A percentile compares a stretch with the other conserved stretches of the same genome.
These are phyloP conservation scores for Polydrusus tereticollis DNA, from an alignment of 2,888 invertebrate genomes.

Conservation along the genomic window DNA sequence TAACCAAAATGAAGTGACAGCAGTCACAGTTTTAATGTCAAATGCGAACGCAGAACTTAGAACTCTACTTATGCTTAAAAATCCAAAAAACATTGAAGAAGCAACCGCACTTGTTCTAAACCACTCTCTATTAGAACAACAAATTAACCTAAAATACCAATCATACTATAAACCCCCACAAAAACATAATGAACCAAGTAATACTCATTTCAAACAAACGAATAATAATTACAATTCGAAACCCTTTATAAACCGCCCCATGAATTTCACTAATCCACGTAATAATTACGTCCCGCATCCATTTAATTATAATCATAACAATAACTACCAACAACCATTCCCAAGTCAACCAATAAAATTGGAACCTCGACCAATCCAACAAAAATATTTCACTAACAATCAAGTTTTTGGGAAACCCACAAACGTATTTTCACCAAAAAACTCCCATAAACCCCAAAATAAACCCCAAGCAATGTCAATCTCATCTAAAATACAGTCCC, in stretches of 20 bases:
- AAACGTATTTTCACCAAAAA: slow-evolving; percentile 38
- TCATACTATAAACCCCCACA: not conserved
- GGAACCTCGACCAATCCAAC: slow-evolving; percentile 34
- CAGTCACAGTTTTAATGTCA: slow-evolving; percentile 9
- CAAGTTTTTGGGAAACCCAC: slow-evolving; percentile 39
- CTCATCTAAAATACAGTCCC: not conserved
- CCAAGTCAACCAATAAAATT: slow-evolving; percentile 45
- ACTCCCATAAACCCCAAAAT: slow-evolving; percentile 34
- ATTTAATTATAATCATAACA: not conserved
- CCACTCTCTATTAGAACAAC: not conserved
- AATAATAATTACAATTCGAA: not conserved
- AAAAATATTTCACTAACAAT: slow-evolving; percentile 24
- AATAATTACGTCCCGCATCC: not conserved
- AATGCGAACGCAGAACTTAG: not conserved
- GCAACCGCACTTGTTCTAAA: not conserved
- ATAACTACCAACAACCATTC: not conserved
- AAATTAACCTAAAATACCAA: not conserved
- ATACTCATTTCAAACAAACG: too few relatives aligned
- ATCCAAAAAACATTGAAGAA: slow-evolving; percentile 16
- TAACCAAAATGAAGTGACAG: slow-evolving; percentile 15
- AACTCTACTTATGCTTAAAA: slow-evolving; percentile 20
- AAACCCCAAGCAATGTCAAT: slow-evolving; percentile 34
- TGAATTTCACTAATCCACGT: not conserved
- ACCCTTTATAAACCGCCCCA: too few relatives aligned
- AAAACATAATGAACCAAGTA: too few relatives aligned